Percentiles rank a stretch among this genome's conserved stretches.
Evolutionary conservation across 1,140 invertebrate species (phyloP).

Genomic region (Centruroides sculpturatus): DNA sequence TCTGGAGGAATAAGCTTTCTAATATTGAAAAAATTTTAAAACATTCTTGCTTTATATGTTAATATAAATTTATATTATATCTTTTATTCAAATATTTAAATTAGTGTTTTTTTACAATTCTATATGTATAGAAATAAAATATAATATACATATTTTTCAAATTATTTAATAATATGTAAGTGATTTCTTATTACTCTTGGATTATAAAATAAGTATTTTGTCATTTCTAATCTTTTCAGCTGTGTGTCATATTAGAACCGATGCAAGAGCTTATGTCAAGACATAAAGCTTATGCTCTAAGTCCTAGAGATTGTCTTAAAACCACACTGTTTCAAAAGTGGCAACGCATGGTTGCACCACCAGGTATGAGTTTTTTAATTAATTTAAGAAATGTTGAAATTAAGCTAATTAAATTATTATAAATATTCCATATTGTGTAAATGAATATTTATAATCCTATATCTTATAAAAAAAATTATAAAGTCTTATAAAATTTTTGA

Average conservation of each 20-base stretch:
- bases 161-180: background rate
- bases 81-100: too few relatives aligned
- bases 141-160: background rate
- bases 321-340: slow-evolving; percentile 97
- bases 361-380: slow-evolving; percentile 31
- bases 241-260: slow-evolving; percentile 82
- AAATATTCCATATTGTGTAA: background rate
- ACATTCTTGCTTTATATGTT: too few relatives aligned
- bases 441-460: background rate
- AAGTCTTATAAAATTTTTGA: background rate
- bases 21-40: too few relatives aligned
- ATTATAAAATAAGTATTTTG: slow-evolving; percentile 17
- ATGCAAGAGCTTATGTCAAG: slow-evolving; percentile 99
- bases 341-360: slow-evolving; percentile 96
- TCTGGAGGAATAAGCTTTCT: too few relatives aligned
- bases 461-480: background rate
- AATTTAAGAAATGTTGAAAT: background rate
- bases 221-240: slow-evolving; percentile 21
- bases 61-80: too few relatives aligned
- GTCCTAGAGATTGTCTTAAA: slow-evolving; percentile 90
- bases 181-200: background rate
- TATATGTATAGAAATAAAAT: background rate
- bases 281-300: slow-evolving; percentile 91
- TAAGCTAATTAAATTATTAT: background rate
- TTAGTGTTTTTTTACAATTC: background rate